Conservation (phyloP, 2,113 vertebrate genomes). For the Marmota monax region DNA sequence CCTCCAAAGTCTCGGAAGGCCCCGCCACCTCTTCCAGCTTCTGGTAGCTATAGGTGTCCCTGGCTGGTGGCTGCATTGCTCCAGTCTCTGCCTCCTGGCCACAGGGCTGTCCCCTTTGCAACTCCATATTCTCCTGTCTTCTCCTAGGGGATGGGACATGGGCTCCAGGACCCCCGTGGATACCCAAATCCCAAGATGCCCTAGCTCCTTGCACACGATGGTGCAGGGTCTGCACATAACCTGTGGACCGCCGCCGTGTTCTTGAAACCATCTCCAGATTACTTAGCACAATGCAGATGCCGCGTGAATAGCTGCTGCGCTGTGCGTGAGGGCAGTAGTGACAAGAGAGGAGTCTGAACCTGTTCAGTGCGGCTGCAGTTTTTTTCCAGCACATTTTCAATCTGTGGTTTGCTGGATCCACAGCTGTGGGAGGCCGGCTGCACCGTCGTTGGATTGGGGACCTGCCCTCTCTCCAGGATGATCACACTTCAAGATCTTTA, state of each 20-base stretch:
- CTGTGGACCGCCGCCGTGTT: accelerated
- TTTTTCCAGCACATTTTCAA: too few species aligned
- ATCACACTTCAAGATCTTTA: neutral
- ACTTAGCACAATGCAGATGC: accelerated
- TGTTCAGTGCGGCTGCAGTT: accelerated
- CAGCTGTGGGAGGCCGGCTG: neutral
- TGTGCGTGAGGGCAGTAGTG: neutral
- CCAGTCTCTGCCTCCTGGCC: neutral
- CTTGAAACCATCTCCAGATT: neutral
- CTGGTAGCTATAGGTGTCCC: neutral
- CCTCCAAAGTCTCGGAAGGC: neutral
- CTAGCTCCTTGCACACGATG: too few species aligned
- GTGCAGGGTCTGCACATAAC: accelerated
- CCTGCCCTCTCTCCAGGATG: neutral
- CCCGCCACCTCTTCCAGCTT: too few species aligned
- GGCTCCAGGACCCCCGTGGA: neutral
- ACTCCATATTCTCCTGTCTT: neutral
- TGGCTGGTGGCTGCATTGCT: too few species aligned
- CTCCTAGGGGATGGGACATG: neutral
- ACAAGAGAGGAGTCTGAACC: neutral
- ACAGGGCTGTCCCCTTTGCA: too few species aligned
- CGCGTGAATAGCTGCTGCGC: neutral
- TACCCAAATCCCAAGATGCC: neutral
- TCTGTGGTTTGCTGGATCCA: accelerated
- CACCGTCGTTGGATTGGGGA: accelerated